phyloP scores from a whole-genome alignment of 2,113 vertebrate species.

The Felis catus region F.catus_Fca126_mat1.0 CM031419.1:186151501-186152000 shows the following conservation, averaged over 20 bases:
- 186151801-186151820: background rate
- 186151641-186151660: background rate
- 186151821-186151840: background rate
- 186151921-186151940: background rate
- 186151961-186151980: background rate
- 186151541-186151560: background rate
- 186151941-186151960: background rate
- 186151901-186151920: background rate
- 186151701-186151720: background rate
- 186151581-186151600: slow-evolving; percentile 47
- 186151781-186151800: background rate
- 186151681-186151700: background rate
- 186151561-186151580: slow-evolving; percentile 7
- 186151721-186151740: background rate
- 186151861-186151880: accelerated
- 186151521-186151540: background rate
- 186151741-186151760: background rate
- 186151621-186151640: background rate
- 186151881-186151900: background rate
- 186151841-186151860: background rate
- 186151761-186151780: background rate
- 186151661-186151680: background rate
- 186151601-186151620: background rate
- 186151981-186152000: background rate
- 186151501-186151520: background rate